Evolutionary conservation across 2,797 vertebrate species (phyloP).

Genomic region (Ptychadena robeensis): DNA sequence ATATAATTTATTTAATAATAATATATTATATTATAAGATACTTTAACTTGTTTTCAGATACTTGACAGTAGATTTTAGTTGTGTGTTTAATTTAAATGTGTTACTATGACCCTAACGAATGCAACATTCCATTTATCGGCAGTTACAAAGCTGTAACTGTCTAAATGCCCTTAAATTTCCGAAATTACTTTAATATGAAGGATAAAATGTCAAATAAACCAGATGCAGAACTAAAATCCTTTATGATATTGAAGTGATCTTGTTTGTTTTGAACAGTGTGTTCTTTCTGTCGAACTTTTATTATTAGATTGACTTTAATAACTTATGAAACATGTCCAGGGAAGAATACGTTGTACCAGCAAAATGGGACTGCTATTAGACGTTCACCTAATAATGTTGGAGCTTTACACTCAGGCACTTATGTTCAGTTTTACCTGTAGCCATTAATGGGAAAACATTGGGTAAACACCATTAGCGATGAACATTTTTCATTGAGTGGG

Average conservation of each 20-base stretch:
- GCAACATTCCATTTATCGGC: no score
- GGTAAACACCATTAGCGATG: neutral
- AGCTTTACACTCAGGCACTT: neutral
- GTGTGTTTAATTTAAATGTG: no score
- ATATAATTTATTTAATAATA: no score
- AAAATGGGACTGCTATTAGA: neutral
- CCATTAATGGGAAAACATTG: neutral
- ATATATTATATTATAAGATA: no score
- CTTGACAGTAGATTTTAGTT: no score
- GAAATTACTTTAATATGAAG: neutral
- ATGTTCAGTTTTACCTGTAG: neutral
- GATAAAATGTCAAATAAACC: constrained; percentile 1
- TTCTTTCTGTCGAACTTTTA: constrained; percentile 2
- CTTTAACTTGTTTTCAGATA: no score
- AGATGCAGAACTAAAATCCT: neutral
- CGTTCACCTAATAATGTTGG: neutral
- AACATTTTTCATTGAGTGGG: neutral
- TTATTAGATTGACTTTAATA: constrained; percentile 14
- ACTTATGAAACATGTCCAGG: constrained; percentile 6
- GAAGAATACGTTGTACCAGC: neutral
- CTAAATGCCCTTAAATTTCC: no score
- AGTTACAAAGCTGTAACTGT: no score
- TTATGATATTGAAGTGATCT: constrained; percentile 2
- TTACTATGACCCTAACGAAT: no score
- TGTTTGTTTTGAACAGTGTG: constrained; percentile 17